Evolutionary conservation across 2,888 invertebrate species (phyloP).

Genomic region (Hoplodrina ambigua): DNA sequence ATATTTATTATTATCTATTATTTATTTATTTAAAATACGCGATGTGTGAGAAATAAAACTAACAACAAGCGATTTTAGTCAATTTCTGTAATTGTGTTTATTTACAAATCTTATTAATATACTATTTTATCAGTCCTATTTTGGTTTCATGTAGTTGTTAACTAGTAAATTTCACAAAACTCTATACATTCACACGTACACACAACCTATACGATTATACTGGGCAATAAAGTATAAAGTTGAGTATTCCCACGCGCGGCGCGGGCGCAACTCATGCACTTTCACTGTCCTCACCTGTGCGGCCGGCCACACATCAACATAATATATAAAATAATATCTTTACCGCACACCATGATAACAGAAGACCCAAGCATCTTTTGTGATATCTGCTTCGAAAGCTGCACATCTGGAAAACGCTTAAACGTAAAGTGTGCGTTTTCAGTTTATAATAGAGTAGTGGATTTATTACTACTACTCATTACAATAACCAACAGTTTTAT

Average conservation of each 20-base stretch:
- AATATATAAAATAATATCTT: conserved; percentile 9
- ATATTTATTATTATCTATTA: too few relatives aligned
- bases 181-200: neutral
- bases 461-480: neutral
- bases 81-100: neutral
- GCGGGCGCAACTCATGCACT: conserved; percentile 40
- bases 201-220: conserved; percentile 21
- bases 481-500: too few relatives aligned
- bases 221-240: conserved; percentile 43
- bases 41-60: too few relatives aligned
- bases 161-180: conserved; percentile 5
- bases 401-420: too few relatives aligned
- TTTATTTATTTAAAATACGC: too few relatives aligned
- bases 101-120: neutral
- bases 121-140: neutral
- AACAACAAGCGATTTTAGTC: too few relatives aligned
- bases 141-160: neutral
- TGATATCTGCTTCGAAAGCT: too few relatives aligned
- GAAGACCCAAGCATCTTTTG: neutral
- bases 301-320: neutral
- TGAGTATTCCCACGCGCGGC: conserved; percentile 46
- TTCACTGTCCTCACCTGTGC: conserved; percentile 52
- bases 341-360: neutral
- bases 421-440: too few relatives aligned
- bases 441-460: neutral